Evolutionary conservation across 2,797 vertebrate genomes (phyloP), one percentile per base, ranked within the genome.

Genomic region (Spondyliosoma cantharus): DNA sequence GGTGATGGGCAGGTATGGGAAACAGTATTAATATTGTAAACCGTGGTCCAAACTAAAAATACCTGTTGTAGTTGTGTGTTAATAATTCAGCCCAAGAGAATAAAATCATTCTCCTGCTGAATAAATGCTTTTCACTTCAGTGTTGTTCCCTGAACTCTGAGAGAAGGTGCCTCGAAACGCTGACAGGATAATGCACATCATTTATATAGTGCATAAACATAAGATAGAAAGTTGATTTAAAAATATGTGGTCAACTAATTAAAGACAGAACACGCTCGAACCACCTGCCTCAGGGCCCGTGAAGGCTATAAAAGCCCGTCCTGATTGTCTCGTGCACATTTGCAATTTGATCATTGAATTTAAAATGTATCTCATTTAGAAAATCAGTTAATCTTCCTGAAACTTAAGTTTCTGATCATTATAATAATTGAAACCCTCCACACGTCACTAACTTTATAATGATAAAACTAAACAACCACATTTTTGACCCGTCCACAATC

Each of bases 1-100:
- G 9, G 27, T 89, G 87, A 91, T 53, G 27, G 86, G 46, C 83
- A 87, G 79, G 46, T 82, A 52, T 82, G 86, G 81, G 82, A 56
- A 92, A 82, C 63, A 45, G 12, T 61, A 87, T 91, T 80, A 91
- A 91, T 91, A 89, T 83, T 91, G 53, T 76, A 90, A 76, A 78
- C n/a, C 43, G 25, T 43, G 54, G 42, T 19, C 24, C 20, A 54
- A 24, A 65, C 62, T 87, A 67, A 82, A 89, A 90, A 81, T 78
- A 83, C 48, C 60, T 27, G 77, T 81, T 89, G 82, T 87, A 69
- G 61, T 73, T 63, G 16, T 3, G 5, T 69, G 79, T 90, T 73
- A 89, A 91, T 90, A 86, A 91, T 92, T 89, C 14, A 90, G 24
- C 24, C 32, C n/a, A 58, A 11, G 25, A 83, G 65, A 80, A 84